phyloP scores from a whole-genome alignment of 2,888 invertebrate species.

The Crematogaster levior region DNA sequence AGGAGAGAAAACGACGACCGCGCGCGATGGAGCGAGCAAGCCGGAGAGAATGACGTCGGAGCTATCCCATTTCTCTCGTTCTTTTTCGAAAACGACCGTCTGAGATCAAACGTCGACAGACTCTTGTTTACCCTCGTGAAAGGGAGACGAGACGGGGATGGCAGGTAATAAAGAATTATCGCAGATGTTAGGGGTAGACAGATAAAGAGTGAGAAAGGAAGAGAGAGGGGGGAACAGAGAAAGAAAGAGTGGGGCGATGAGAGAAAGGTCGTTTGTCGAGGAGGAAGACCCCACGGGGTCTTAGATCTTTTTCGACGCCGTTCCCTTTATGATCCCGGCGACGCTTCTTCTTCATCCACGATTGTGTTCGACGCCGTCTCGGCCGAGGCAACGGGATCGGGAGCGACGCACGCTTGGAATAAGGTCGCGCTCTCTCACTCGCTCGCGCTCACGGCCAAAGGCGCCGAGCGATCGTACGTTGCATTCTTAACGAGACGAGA shows the following conservation, averaged over 20 bases:
- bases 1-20: neutral
- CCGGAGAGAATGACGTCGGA: neutral
- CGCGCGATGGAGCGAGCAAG: neutral
- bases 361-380: neutral
- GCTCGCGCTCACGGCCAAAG: conserved; percentile 6
- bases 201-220: neutral
- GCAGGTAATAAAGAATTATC: neutral
- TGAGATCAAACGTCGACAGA: neutral
- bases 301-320: conserved; percentile 45
- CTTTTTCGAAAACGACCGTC: neutral
- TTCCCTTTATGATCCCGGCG: conserved; percentile 56
- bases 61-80: no score
- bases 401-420: conserved; percentile 7
- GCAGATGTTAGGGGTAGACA: neutral
- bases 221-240: conserved; percentile 21
- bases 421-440: conserved; percentile 41
- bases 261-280: conserved; percentile 48
- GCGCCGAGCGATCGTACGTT: conserved; percentile 1
- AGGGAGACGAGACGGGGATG: no score
- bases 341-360: neutral
- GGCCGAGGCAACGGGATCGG: conserved; percentile 38
- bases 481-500: neutral
- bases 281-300: conserved; percentile 22
- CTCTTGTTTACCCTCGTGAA: neutral
- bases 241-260: neutral